Percentiles rank a stretch among this genome's conserved stretches.
These are phyloP conservation scores for Macrostomum cliftonense DNA, from an alignment of 2,888 invertebrate species.

Conservation along the genomic window DNA sequence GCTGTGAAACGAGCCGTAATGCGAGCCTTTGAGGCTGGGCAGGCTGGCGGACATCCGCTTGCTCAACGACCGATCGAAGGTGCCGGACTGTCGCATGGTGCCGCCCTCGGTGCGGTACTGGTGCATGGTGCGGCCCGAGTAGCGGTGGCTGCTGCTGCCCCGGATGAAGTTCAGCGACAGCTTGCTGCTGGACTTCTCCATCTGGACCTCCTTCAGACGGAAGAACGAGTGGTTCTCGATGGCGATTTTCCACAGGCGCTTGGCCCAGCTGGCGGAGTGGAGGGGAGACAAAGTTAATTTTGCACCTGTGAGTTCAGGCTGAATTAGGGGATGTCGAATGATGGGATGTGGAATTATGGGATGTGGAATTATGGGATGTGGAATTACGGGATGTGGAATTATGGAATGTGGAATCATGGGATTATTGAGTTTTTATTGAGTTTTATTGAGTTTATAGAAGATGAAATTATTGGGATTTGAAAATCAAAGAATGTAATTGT, in stretches of 20 bases:
- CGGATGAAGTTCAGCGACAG: slow-evolving; percentile 5
- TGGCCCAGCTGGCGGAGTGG: slow-evolving; percentile 54
- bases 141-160: slow-evolving; percentile 5
- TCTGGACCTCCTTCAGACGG: slow-evolving; percentile 41
- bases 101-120: slow-evolving; percentile 12
- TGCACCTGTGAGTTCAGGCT: too few species aligned
- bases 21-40: slow-evolving; percentile 6
- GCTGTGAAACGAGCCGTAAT: slow-evolving; percentile 8
- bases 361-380: too few species aligned
- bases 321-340: too few species aligned
- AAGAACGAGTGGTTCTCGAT: slow-evolving; percentile 99
- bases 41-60: slow-evolving; percentile 11
- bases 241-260: slow-evolving; percentile 92
- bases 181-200: not conserved
- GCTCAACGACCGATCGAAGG: slow-evolving; percentile 7
- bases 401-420: too few species aligned
- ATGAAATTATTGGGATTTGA: too few species aligned
- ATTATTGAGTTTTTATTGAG: too few species aligned
- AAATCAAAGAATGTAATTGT: too few species aligned
- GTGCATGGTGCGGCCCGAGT: slow-evolving; percentile 9
- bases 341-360: too few species aligned
- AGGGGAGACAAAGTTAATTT: too few species aligned
- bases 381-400: too few species aligned
- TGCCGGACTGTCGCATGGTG: slow-evolving; percentile 6
- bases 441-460: too few species aligned